Percentiles rank a stretch among this genome's conserved stretches.
phyloP scores from a whole-genome alignment of 2,113 vertebrate genomes.

The Ophiodon elongatus region DNA sequence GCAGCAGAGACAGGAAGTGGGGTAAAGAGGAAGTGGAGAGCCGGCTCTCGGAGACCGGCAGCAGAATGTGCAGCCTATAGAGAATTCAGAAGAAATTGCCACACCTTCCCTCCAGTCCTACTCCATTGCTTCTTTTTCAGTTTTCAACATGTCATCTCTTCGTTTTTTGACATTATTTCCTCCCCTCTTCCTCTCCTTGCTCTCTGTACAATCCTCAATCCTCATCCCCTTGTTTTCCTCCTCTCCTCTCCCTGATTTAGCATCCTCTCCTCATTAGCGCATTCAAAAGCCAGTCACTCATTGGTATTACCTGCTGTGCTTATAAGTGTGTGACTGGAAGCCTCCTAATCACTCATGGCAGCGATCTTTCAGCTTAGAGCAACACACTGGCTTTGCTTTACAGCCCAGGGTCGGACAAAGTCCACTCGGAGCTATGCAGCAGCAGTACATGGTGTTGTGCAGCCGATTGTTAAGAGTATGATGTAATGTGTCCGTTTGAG shows the following conservation, averaged over 20 bases:
- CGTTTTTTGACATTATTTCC: not conserved
- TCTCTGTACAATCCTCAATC: not conserved
- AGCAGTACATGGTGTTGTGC: slow-evolving; percentile 36
- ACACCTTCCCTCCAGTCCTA: slow-evolving; percentile 50
- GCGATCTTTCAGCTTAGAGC: slow-evolving; percentile 60
- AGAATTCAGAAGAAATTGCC: slow-evolving; percentile 58
- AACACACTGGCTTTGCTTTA: slow-evolving; percentile 47
- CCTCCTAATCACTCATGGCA: slow-evolving; percentile 50
- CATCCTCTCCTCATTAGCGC: slow-evolving; percentile 16
- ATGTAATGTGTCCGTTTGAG: slow-evolving; percentile 38
- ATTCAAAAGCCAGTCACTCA: slow-evolving; percentile 13
- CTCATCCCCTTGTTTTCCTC: not conserved
- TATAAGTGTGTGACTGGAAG: slow-evolving; percentile 36
- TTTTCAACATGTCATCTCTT: not conserved
- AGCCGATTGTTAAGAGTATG: slow-evolving; percentile 34
- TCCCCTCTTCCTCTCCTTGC: not conserved
- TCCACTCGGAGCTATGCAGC: slow-evolving; percentile 45
- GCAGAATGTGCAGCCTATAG: slow-evolving; percentile 58
- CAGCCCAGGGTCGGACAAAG: slow-evolving; percentile 54
- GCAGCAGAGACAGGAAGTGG: slow-evolving; percentile 79
- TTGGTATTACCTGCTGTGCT: slow-evolving; percentile 6
- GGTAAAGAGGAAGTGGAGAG: slow-evolving; percentile 76
- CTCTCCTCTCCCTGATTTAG: slow-evolving; percentile 3
- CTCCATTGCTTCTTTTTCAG: slow-evolving; percentile 12
- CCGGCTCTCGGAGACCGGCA: slow-evolving; percentile 60